Percentiles rank a stretch among this genome's conserved stretches.
These are phyloP conservation scores for Drosophila sechellia DNA, from an alignment of 1,140 invertebrate genomes.

Conservation along the genomic window DNA sequence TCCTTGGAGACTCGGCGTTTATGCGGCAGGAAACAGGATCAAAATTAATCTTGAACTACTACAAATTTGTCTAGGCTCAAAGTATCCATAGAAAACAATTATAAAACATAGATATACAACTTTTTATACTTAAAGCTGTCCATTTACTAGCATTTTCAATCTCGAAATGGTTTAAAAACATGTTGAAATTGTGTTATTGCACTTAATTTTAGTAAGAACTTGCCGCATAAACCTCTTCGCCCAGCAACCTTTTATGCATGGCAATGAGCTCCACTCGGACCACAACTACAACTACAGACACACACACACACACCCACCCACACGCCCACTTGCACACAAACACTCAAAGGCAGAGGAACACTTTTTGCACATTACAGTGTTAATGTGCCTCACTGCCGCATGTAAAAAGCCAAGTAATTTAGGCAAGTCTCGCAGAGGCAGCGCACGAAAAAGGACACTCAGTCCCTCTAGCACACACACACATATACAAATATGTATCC, in stretches of 20 bases:
- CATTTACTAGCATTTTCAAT: too few relatives aligned
- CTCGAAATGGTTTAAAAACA: too few relatives aligned
- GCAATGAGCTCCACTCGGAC: conserved; percentile 64
- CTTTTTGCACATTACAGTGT: conserved; percentile 84
- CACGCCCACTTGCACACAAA: conserved; percentile 23
- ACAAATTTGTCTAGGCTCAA: too few relatives aligned
- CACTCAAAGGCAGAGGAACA: conserved; percentile 41
- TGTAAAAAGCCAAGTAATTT: conserved; percentile 83
- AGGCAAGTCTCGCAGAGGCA: conserved; percentile 62
- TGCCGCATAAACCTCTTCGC: conserved; percentile 24
- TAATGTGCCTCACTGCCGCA: conserved; percentile 84
- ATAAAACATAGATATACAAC: too few relatives aligned
- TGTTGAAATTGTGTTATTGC: too few relatives aligned
- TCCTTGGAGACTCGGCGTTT: conserved; percentile 12
- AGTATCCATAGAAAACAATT: too few relatives aligned
- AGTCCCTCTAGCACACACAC: background rate
- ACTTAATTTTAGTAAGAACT: too few relatives aligned
- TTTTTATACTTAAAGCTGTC: too few relatives aligned
- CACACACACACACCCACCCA: conserved; percentile 6
- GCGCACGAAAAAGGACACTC: conserved; percentile 19
- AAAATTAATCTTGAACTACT: background rate
- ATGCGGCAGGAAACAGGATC: conserved; percentile 1
- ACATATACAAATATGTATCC: background rate
- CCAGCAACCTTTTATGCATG: conserved; percentile 56
- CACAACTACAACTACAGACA: conserved; percentile 52